A percentile compares a stretch with the other conserved stretches of the same genome.
phyloP scores from a whole-genome alignment of 2,113 vertebrate genomes.

The Clupea harengus region DNA sequence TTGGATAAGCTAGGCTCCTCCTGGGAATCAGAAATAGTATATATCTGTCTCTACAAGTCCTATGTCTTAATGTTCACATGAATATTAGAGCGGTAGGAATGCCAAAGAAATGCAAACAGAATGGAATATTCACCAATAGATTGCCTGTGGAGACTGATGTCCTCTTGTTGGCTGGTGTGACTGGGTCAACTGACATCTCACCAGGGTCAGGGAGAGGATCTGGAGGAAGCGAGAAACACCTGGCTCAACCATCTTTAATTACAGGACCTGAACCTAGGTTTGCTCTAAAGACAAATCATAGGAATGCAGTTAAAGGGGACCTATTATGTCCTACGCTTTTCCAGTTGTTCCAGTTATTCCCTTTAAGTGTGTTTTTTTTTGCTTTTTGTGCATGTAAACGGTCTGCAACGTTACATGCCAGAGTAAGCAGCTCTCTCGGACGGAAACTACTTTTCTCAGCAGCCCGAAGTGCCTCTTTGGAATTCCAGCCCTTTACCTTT shows the following conservation, averaged over 20 bases:
- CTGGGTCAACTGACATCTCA: slow-evolving; percentile 66
- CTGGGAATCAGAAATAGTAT: slow-evolving; percentile 50
- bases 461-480: too few species aligned
- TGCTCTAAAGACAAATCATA: not conserved
- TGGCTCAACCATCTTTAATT: not conserved
- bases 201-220: slow-evolving; percentile 75
- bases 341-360: too few species aligned
- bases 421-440: too few species aligned
- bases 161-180: slow-evolving; percentile 69
- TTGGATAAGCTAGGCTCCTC: slow-evolving; percentile 60
- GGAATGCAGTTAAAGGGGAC: too few species aligned
- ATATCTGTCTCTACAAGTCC: not conserved
- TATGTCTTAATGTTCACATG: not conserved
- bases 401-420: too few species aligned
- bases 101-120: not conserved
- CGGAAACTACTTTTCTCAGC: too few species aligned
- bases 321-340: too few species aligned
- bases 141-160: slow-evolving; percentile 83
- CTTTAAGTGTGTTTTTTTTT: too few species aligned
- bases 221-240: slow-evolving; percentile 44
- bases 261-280: not conserved
- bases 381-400: too few species aligned
- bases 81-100: not conserved
- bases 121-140: slow-evolving; percentile 50
- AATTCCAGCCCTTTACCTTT: too few species aligned